phyloP scores from a whole-genome alignment of 2,113 vertebrate species.

The Eudorcas thomsonii region DNA sequence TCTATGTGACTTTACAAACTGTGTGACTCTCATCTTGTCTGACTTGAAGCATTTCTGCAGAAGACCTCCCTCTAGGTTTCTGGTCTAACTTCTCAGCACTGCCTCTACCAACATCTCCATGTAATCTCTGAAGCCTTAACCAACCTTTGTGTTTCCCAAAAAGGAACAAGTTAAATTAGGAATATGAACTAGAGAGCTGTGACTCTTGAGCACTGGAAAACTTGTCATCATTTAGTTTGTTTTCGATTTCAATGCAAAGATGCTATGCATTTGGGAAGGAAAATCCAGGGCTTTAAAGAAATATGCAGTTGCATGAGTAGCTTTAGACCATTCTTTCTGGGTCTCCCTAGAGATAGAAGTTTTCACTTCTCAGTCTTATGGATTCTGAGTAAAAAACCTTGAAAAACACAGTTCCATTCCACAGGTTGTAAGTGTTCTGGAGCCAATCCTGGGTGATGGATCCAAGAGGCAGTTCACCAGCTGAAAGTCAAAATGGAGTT shows the following conservation, averaged over 20 bases:
- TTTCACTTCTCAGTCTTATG: neutral
- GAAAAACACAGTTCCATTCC: neutral
- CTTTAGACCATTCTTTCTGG: neutral
- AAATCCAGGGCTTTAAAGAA: neutral
- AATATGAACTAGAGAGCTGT: neutral
- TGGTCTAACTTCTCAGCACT: neutral
- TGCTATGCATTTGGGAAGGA: neutral
- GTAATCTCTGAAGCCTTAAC: neutral
- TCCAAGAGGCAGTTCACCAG: neutral
- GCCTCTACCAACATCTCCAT: accelerated
- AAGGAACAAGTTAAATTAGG: neutral
- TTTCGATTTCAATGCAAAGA: neutral
- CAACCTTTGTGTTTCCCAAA: neutral
- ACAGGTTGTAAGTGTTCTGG: neutral
- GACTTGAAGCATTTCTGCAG: neutral
- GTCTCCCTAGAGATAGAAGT: neutral
- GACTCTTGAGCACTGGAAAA: neutral
- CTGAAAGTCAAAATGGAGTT: neutral
- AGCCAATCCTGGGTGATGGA: neutral
- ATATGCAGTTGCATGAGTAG: neutral
- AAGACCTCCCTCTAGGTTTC: neutral
- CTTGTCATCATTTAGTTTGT: neutral
- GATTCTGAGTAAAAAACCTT: neutral
- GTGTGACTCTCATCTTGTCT: neutral
- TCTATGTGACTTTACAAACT: neutral